phyloP scores from a whole-genome alignment of 2,113 vertebrate genomes.

The Lates calcarifer region DNA sequence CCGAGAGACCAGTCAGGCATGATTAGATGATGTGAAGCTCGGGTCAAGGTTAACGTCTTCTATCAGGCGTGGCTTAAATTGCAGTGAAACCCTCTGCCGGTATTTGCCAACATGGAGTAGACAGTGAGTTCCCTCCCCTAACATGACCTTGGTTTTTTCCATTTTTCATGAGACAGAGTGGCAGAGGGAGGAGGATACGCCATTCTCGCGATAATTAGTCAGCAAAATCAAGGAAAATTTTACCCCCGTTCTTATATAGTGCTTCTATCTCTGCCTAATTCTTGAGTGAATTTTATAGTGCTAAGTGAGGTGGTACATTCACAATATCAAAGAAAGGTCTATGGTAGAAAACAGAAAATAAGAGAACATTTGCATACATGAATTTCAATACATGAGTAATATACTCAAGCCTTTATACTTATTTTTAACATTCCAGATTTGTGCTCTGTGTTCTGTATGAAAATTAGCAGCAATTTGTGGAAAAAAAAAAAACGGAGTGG shows the following conservation, averaged over 20 bases:
- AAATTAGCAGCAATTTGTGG: conserved; percentile 48
- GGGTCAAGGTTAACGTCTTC: conserved; percentile 74
- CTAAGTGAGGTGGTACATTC: conserved; percentile 13
- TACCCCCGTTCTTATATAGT: background rate
- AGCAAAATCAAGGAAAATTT: conserved; percentile 53
- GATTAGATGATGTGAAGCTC: conserved; percentile 57
- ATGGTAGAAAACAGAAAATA: conserved; percentile 32
- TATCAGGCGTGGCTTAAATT: conserved; percentile 60
- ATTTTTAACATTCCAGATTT: conserved; percentile 31
- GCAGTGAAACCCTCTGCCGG: conserved; percentile 21
- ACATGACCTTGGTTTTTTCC: conserved; percentile 72
- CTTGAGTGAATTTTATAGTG: conserved; percentile 21
- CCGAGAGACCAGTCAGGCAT: conserved; percentile 40
- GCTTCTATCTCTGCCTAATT: background rate
- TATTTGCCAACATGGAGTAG: conserved; percentile 40
- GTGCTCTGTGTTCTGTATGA: conserved; percentile 22
- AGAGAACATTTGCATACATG: conserved; percentile 34
- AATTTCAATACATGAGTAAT: conserved; percentile 43
- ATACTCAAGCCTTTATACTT: conserved; percentile 14
- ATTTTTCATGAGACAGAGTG: conserved; percentile 73
- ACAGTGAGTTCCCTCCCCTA: conserved; percentile 45
- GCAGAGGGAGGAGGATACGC: conserved; percentile 33
- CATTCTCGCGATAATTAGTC: conserved; percentile 64
- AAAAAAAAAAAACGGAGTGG: conserved; percentile 11
- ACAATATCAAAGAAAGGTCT: conserved; percentile 36